Evolutionary conservation across 2,113 vertebrate genomes (phyloP).

Genomic region (Phoenicopterus ruber): DNA sequence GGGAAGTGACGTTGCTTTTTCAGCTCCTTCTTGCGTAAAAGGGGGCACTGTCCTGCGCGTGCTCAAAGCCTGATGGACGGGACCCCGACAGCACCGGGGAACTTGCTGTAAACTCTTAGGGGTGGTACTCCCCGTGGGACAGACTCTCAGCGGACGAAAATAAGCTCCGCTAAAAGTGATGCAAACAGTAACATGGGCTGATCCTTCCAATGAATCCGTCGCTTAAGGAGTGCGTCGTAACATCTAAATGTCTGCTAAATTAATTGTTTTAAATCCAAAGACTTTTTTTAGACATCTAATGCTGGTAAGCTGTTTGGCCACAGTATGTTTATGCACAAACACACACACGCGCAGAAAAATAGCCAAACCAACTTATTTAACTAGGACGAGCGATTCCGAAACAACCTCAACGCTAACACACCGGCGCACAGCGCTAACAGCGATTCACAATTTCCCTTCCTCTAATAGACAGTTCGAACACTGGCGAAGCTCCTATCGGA

Average conservation of each 20-base stretch:
- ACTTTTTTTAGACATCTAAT: not conserved
- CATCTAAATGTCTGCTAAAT: not conserved
- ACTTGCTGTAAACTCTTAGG: not conserved
- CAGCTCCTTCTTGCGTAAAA: not conserved
- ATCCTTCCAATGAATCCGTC: not conserved
- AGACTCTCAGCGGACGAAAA: not conserved
- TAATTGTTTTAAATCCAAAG: not conserved
- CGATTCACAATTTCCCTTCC: constrained; percentile 3
- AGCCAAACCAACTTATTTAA: not conserved
- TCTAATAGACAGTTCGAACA: constrained; percentile 11
- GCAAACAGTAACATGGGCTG: not conserved
- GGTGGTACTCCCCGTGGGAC: not conserved
- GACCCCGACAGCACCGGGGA: not conserved
- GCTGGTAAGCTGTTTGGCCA: accelerated
- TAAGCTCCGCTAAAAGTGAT: not conserved
- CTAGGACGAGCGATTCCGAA: not conserved
- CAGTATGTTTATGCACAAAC: not conserved
- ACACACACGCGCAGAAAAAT: not conserved
- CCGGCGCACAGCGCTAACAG: not conserved
- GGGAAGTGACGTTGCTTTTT: not conserved
- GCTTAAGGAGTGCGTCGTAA: not conserved
- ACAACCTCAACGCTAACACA: not conserved
- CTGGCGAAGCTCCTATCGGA: constrained; percentile 4
- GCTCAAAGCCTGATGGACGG: not conserved
- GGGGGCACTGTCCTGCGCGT: not conserved